Evolutionary conservation across 2,797 vertebrate genomes (phyloP).

Genomic region (Phalloptychus januarius): DNA sequence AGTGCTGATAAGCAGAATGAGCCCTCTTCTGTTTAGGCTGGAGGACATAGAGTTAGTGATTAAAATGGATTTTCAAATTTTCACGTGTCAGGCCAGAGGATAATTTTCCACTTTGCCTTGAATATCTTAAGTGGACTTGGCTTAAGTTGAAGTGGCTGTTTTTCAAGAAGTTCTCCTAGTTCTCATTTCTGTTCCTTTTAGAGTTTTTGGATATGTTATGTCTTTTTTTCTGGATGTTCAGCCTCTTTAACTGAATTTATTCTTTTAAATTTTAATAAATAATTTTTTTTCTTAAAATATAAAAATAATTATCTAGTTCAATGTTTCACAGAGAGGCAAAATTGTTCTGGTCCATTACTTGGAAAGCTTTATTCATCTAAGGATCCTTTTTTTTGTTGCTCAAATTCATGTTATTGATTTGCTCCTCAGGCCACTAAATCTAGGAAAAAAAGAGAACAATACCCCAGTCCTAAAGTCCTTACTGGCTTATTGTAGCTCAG

Average conservation of each 20-base stretch:
- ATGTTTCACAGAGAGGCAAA: background rate
- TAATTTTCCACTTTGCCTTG: background rate
- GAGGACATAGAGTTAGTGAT: background rate
- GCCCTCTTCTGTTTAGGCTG: slow-evolving; percentile 4
- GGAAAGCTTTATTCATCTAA: background rate
- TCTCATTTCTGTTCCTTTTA: background rate
- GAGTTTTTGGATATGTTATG: background rate
- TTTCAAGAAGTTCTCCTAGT: background rate
- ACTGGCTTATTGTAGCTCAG: background rate
- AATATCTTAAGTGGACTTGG: background rate
- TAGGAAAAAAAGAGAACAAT: background rate
- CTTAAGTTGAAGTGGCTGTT: background rate
- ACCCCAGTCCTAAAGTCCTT: background rate
- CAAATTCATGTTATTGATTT: background rate
- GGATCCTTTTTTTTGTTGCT: background rate
- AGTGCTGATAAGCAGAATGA: slow-evolving; percentile 1
- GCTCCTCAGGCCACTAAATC: too few relatives aligned
- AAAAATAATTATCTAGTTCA: background rate
- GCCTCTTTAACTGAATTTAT: background rate
- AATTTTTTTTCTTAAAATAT: background rate
- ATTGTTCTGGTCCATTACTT: background rate
- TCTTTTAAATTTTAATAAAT: background rate
- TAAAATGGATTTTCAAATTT: background rate
- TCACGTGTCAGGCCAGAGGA: background rate
- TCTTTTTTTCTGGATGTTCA: background rate